phyloP scores from a whole-genome alignment of 2,797 vertebrate species.

The Gephyroberyx darwinii region DNA sequence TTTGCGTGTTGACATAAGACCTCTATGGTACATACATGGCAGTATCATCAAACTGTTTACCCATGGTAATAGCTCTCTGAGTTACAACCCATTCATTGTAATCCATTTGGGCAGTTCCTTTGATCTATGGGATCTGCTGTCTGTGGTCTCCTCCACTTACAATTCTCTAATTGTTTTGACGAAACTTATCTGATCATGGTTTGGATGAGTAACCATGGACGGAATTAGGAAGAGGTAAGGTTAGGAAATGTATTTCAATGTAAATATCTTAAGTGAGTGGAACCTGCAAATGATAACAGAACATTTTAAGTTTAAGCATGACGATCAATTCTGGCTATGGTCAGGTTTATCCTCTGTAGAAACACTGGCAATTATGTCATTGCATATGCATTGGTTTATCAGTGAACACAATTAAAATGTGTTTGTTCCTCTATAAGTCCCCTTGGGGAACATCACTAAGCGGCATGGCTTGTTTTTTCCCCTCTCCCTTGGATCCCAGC shows the following conservation, averaged over 20 bases:
- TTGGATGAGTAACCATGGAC: constrained; percentile 29
- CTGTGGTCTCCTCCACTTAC: constrained; percentile 54
- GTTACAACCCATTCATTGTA: constrained; percentile 46
- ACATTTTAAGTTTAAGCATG: constrained; percentile 3
- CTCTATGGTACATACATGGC: constrained; percentile 6
- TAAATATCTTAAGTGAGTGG: neutral
- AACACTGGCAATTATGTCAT: constrained; percentile 23
- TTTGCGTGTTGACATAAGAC: constrained; percentile 21
- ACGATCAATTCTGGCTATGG: neutral
- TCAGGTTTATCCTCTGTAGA: constrained; percentile 12
- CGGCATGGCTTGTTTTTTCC: constrained; percentile 76
- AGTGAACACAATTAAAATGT: constrained; percentile 81
- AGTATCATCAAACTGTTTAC: constrained; percentile 51
- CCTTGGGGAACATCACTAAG: constrained; percentile 59
- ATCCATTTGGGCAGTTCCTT: constrained; percentile 52
- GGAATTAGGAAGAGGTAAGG: constrained; percentile 9
- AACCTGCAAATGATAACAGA: neutral
- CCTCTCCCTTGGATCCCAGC: constrained; percentile 63
- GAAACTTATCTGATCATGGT: constrained; percentile 68
- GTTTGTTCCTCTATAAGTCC: constrained; percentile 80
- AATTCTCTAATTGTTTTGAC: constrained; percentile 62
- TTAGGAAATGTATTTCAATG: constrained; percentile 4
- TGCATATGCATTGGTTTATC: constrained; percentile 43
- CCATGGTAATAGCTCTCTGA: constrained; percentile 30
- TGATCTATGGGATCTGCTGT: constrained; percentile 55